Percentiles rank a stretch among this genome's conserved stretches.
These are phyloP conservation scores for Parauchenoglanis ngamensis DNA, from an alignment of 2,797 vertebrate species.

Conservation along the genomic window DNA sequence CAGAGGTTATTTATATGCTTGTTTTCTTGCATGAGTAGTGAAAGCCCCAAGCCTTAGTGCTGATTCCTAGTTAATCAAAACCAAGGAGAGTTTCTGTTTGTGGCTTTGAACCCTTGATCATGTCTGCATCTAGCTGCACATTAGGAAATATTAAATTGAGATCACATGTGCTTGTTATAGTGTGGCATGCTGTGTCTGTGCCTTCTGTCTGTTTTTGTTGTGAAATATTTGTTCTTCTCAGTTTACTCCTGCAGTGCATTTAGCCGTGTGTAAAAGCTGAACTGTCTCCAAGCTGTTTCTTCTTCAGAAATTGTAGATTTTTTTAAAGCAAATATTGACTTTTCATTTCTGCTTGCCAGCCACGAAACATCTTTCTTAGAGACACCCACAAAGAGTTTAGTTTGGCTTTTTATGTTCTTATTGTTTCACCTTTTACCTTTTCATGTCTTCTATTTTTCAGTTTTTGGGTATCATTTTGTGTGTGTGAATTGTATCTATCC, in stretches of 20 bases:
- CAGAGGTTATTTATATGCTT: not conserved
- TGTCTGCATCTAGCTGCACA: conserved; percentile 16
- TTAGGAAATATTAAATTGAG: conserved; percentile 17
- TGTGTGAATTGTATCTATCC: not conserved
- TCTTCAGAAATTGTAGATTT: conserved; percentile 8
- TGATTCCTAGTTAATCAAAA: conserved; percentile 20
- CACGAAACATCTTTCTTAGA: conserved; percentile 2
- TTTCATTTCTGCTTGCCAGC: conserved; percentile 7
- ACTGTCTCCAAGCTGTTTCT: not conserved
- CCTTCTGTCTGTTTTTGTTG: not conserved
- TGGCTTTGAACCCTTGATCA: not conserved
- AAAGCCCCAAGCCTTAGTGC: not conserved
- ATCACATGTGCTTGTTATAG: conserved; percentile 6
- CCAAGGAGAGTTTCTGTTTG: not conserved
- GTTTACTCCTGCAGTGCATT: not conserved
- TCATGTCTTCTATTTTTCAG: not conserved
- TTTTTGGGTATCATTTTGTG: conserved; percentile 14
- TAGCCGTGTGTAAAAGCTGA: not conserved
- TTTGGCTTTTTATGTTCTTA: not conserved
- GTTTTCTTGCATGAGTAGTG: not conserved
- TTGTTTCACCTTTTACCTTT: conserved; percentile 25
- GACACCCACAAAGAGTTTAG: conserved; percentile 2
- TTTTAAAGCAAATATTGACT: conserved; percentile 16
- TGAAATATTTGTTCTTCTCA: not conserved
- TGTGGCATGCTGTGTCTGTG: conserved; percentile 12